phyloP scores from a whole-genome alignment of 1,140 invertebrate species.

The Euglossa dilemma region DNA sequence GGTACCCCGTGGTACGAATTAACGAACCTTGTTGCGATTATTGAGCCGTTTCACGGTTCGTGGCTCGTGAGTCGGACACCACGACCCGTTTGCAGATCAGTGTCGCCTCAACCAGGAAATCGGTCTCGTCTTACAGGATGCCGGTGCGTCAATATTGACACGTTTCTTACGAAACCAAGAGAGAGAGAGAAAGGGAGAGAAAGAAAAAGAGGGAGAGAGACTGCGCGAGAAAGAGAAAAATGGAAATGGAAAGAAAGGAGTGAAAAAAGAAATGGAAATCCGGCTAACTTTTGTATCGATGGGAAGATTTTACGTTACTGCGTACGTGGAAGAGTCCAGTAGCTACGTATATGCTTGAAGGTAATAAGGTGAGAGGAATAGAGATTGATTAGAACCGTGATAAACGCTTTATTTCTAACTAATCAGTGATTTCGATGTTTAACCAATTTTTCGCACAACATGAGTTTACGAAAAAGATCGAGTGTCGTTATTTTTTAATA shows the following conservation, averaged over 20 bases:
- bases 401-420: too few relatives aligned
- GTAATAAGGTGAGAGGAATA: background rate
- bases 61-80: background rate
- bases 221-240: background rate
- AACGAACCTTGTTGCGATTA: background rate
- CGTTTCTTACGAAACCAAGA: conserved; percentile 71
- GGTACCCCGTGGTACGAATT: background rate
- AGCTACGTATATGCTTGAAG: background rate
- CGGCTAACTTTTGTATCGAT: background rate
- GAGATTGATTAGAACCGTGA: too few relatives aligned
- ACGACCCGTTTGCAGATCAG: conserved; percentile 36
- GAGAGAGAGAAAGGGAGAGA: background rate
- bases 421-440: too few relatives aligned
- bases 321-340: background rate
- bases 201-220: background rate
- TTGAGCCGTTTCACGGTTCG: background rate
- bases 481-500: too few relatives aligned
- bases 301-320: background rate
- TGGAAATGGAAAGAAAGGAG: background rate
- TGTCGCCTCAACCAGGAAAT: conserved; percentile 68
- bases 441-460: too few relatives aligned
- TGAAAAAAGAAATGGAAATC: conserved; percentile 19
- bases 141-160: conserved; percentile 76
- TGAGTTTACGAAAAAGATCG: too few relatives aligned
- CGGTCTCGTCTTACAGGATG: conserved; percentile 73